A percentile compares a stretch with the other conserved stretches of the same genome.
Conservation (phyloP, 2,797 vertebrate genomes). For the Uromys caudimaculatus region DNA sequence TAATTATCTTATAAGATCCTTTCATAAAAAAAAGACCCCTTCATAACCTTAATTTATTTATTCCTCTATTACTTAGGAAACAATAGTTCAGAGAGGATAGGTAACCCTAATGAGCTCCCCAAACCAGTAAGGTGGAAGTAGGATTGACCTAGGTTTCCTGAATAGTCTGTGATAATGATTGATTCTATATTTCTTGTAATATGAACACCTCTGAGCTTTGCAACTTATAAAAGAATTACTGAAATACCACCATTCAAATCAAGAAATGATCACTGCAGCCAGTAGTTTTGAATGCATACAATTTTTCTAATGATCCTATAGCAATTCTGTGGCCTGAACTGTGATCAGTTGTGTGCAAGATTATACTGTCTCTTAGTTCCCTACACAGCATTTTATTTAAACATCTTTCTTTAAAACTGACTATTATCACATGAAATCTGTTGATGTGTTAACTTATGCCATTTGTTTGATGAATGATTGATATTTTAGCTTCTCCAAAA, state of each 20-base stretch:
- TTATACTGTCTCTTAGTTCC: slow-evolving; percentile 1
- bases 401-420: background rate
- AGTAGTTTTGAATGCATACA: slow-evolving; percentile 34
- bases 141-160: background rate
- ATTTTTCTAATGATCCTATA: background rate
- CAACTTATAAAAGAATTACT: slow-evolving; percentile 30
- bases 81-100: background rate
- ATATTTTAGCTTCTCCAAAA: background rate
- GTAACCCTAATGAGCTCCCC: background rate
- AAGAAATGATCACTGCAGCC: background rate
- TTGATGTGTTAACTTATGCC: slow-evolving; percentile 10
- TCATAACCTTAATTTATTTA: background rate
- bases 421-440: background rate
- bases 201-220: background rate
- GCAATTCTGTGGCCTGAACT: background rate
- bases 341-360: background rate
- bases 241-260: background rate
- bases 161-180: background rate
- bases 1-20: background rate
- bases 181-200: background rate
- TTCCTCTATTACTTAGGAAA: slow-evolving; percentile 1
- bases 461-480: background rate
- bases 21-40: background rate
- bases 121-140: background rate
- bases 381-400: slow-evolving; percentile 29